These are phyloP conservation scores for Apteryx mantelli DNA, from an alignment of 2,113 vertebrate species.

Conservation along the genomic window DNA sequence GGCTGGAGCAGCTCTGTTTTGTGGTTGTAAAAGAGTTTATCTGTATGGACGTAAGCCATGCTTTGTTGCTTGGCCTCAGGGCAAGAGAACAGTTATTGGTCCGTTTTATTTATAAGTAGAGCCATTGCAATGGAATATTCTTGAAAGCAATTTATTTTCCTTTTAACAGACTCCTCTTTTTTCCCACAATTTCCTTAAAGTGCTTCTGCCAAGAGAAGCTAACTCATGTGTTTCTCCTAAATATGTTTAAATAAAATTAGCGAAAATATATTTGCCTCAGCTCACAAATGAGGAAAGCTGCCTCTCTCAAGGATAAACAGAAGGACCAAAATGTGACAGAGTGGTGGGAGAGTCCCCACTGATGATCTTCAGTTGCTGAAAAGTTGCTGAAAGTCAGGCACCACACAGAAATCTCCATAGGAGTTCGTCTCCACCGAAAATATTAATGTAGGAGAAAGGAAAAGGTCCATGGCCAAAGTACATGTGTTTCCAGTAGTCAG, in stretches of 20 bases:
- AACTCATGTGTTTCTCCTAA: constrained; percentile 21
- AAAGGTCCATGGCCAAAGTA: background rate
- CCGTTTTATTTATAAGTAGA: constrained; percentile 39
- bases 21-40: background rate
- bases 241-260: constrained; percentile 23
- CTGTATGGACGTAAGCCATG: background rate
- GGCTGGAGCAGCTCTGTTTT: background rate
- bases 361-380: background rate
- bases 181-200: constrained; percentile 27
- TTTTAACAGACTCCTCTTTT: constrained; percentile 23
- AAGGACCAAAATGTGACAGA: background rate
- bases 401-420: background rate
- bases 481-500: background rate
- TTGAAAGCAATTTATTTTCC: constrained; percentile 42
- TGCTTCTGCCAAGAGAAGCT: constrained; percentile 19
- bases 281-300: background rate
- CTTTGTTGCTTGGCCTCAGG: background rate
- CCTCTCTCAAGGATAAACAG: constrained; percentile 14
- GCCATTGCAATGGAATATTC: constrained; percentile 31
- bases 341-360: background rate
- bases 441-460: background rate
- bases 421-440: background rate
- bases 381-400: background rate
- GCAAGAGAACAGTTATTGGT: constrained; percentile 21
- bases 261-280: constrained; percentile 10